Evolutionary conservation across 2,797 vertebrate genomes (phyloP).

Genomic region (Lepus oiostolus): DNA sequence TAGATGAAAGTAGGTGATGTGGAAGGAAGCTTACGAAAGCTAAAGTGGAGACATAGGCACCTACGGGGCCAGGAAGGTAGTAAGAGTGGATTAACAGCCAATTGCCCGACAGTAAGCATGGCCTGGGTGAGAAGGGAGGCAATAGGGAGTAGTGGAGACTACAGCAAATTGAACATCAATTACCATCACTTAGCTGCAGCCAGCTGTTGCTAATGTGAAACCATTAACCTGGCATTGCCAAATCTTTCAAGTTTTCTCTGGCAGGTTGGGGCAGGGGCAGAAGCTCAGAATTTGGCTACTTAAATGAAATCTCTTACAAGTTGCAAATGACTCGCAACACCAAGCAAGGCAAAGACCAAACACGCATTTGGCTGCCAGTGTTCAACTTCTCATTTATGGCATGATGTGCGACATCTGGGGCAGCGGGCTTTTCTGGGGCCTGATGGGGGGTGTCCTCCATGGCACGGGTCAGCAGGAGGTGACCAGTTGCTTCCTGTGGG

Average conservation of each 20-base stretch:
- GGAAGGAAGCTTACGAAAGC: not conserved
- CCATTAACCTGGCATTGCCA: not conserved
- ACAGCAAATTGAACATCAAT: not conserved
- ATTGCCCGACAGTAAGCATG: not conserved
- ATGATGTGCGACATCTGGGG: not conserved
- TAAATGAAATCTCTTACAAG: constrained; percentile 2
- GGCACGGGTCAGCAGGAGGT: not conserved
- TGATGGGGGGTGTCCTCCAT: not conserved
- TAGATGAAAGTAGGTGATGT: not conserved
- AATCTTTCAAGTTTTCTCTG: not conserved
- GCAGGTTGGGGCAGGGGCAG: not conserved
- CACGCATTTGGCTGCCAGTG: not conserved
- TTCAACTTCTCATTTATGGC: not conserved
- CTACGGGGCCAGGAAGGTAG: not conserved
- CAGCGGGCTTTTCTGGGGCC: not conserved
- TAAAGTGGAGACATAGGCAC: not conserved
- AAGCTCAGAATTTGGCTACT: not conserved
- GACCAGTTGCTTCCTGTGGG: not conserved
- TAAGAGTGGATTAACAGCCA: not conserved
- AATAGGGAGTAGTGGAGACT: not conserved
- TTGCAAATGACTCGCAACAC: constrained; percentile 5
- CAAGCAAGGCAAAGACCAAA: not conserved
- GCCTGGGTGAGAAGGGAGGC: not conserved
- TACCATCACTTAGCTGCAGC: not conserved
- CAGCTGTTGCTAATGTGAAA: not conserved